phyloP scores from a whole-genome alignment of 2,888 invertebrate genomes.

The Nycteola revayana region DNA sequence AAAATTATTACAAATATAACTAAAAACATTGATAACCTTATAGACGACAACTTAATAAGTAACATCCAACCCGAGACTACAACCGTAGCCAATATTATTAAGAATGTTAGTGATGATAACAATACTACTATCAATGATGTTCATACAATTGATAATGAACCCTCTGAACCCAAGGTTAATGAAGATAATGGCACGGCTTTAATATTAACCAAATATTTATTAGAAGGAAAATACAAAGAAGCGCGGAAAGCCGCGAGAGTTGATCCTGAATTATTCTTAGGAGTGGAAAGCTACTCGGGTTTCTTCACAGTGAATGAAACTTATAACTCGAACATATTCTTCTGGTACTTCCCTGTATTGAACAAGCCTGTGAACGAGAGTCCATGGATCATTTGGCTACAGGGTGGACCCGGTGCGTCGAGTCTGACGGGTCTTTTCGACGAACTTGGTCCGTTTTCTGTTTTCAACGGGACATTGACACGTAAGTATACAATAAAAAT shows the following conservation, averaged over 20 bases:
- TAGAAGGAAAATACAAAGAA: slow-evolving; percentile 53
- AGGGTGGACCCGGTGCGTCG: slow-evolving; percentile 92
- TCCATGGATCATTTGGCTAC: slow-evolving; percentile 93
- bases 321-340: slow-evolving; percentile 89
- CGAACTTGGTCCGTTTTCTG: slow-evolving; percentile 65
- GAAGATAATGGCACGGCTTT: slow-evolving; percentile 53
- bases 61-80: slow-evolving; percentile 5
- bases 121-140: slow-evolving; percentile 12
- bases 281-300: slow-evolving; percentile 75
- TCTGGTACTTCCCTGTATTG: slow-evolving; percentile 90
- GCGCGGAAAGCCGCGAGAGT: slow-evolving; percentile 58
- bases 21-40: slow-evolving; percentile 10
- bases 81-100: slow-evolving; percentile 23
- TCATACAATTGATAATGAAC: slow-evolving; percentile 13
- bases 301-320: slow-evolving; percentile 87
- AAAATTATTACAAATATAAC: slow-evolving; percentile 11
- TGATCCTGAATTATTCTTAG: slow-evolving; percentile 51
- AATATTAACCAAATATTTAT: slow-evolving; percentile 61
- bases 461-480: slow-evolving; percentile 31
- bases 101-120: slow-evolving; percentile 14
- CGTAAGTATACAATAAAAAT: no score
- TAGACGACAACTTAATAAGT: slow-evolving; percentile 10
- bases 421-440: slow-evolving; percentile 76
- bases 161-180: slow-evolving; percentile 27
- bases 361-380: slow-evolving; percentile 58